Evolutionary conservation across 2,797 vertebrate genomes (phyloP), one percentile per base, ranked within the genome.

Genomic region (Semaprochilodus insignis): DNA sequence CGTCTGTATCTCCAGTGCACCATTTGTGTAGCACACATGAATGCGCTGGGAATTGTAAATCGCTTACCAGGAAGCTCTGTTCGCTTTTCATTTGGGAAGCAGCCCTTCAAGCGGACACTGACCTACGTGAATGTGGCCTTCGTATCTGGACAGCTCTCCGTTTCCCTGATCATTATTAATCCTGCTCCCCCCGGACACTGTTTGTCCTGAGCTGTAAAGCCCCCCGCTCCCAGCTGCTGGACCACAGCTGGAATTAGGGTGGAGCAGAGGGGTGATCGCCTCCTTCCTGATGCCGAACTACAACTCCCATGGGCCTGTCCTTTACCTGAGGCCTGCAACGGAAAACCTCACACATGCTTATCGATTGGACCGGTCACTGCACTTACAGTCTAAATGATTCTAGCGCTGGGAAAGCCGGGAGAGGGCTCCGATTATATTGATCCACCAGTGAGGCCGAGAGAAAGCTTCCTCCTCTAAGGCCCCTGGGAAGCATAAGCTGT

Each of bases 161-260:
- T 72, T 85, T 76, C 66, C 78, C 65, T 74, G 74, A 36, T 2
- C 10, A 74, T 63, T 71, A 60, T 74, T 83, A 83, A 83, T 79
- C 81, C 78, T 71, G 51, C 23, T 70, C 77, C 23, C 70, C 27
- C 6, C 25, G 48, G 25, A 54, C 25, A 25, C 40, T 77, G 21
- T 73, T 48, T 77, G n/a, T 16, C 27, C 23, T 14, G 14, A 65
- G 63, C 6, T 16, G 17, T 48, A 77, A 81, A 67, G 62, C 40
- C 23, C 31, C 81, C 55, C 51, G 25, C 72, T 78, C 74, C 44
- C 15, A 6, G 25, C 6, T 36, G 52, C 51, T 55, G 31, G 55
- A 77, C 70, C 65, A 74, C 34, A 44, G 19, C 16, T 23, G 19
- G n/a, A 78, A 70, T 76, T 52, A 34, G 5, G 73, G 59, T 72